Conservation (phyloP, 2,888 invertebrate species). For the Drosophila setosimentum region DNA sequence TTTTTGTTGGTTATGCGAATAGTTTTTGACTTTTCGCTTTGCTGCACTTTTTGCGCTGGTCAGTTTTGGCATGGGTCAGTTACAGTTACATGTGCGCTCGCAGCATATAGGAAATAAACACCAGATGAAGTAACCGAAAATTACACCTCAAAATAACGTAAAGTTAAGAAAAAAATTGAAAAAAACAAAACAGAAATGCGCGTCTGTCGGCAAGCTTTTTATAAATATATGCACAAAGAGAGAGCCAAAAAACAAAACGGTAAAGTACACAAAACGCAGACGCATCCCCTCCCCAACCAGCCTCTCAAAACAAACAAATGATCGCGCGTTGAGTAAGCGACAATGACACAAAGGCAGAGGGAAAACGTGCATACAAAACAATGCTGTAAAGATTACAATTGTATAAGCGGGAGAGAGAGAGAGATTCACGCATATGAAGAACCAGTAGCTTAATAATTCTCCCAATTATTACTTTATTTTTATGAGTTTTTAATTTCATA, state of each 20-base stretch:
- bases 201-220: slow-evolving; percentile 26
- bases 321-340: slow-evolving; percentile 51
- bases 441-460: slow-evolving; percentile 41
- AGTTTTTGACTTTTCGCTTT: slow-evolving; percentile 43
- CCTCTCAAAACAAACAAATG: slow-evolving; percentile 30
- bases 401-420: slow-evolving; percentile 3
- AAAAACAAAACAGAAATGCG: slow-evolving; percentile 27
- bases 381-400: slow-evolving; percentile 14
- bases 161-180: background rate
- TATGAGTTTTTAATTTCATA: slow-evolving; percentile 28
- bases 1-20: slow-evolving; percentile 37
- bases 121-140: slow-evolving; percentile 72
- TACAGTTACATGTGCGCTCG: slow-evolving; percentile 52
- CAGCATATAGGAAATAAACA: slow-evolving; percentile 73
- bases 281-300: slow-evolving; percentile 11
- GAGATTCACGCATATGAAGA: slow-evolving; percentile 11
- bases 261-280: slow-evolving; percentile 26
- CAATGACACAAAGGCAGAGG: slow-evolving; percentile 48
- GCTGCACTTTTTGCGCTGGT: slow-evolving; percentile 67
- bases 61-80: slow-evolving; percentile 67
- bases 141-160: slow-evolving; percentile 34
- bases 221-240: slow-evolving; percentile 3
- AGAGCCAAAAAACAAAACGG: slow-evolving; percentile 31
- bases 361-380: slow-evolving; percentile 60
- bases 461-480: slow-evolving; percentile 18